phyloP scores from a whole-genome alignment of 2,113 vertebrate genomes.

The Actinemys pallida region DNA sequence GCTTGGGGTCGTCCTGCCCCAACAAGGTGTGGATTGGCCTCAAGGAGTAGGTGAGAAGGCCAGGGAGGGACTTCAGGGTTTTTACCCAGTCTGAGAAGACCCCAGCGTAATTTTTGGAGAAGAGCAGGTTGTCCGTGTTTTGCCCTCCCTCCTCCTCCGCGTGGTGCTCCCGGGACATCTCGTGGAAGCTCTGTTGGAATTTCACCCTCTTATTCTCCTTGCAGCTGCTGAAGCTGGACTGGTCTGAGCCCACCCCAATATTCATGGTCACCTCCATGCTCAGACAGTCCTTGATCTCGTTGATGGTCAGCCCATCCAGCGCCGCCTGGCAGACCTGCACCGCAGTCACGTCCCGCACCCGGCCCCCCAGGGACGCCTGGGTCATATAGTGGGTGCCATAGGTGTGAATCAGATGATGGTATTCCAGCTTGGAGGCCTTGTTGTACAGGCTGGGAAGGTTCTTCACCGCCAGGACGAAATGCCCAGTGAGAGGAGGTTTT shows the following conservation, averaged over 20 bases:
- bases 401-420: constrained; percentile 48
- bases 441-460: constrained; percentile 33
- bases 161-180: constrained; percentile 80
- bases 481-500: constrained; percentile 1
- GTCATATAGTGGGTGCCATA: constrained; percentile 71
- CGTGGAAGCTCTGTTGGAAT: constrained; percentile 76
- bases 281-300: constrained; percentile 84
- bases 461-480: constrained; percentile 47
- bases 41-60: constrained; percentile 82
- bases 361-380: constrained; percentile 82
- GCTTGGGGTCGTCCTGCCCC: background rate
- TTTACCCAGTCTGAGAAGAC: constrained; percentile 84
- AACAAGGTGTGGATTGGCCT: constrained; percentile 83
- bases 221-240: constrained; percentile 52
- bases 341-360: constrained; percentile 80
- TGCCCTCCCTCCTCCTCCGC: constrained; percentile 45
- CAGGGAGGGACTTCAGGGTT: constrained; percentile 73
- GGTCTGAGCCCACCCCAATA: background rate
- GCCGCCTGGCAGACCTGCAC: constrained; percentile 82
- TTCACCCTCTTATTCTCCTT: constrained; percentile 68
- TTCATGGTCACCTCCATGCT: constrained; percentile 75
- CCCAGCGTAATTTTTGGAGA: constrained; percentile 76
- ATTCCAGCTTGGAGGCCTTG: background rate
- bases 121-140: constrained; percentile 79
- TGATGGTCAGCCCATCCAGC: constrained; percentile 75